Base-by-base conservation (phyloP, 2,888 invertebrate species). In the Halictus ligatus region DNA sequence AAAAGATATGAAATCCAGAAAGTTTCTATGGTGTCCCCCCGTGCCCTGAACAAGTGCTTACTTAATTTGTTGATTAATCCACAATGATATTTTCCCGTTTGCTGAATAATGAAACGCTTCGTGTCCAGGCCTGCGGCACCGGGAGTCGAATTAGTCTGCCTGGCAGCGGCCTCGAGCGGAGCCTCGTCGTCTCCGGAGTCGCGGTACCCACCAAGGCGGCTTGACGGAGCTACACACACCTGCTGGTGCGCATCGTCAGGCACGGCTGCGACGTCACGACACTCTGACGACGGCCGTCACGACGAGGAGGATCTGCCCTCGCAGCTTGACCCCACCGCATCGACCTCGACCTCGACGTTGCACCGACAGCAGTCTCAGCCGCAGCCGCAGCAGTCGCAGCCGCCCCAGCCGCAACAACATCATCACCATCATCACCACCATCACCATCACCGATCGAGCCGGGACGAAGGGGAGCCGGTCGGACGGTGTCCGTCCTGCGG, bases 191-290 rank as follows among this genome's bases (percentile, higher is more conserved):
- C 95, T 95, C 95, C 95, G 94, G 95, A 94, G 94, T 95, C 94
- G 93, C 94, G 92, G 95, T 95, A 92, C 94, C 95, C 91, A 95
- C 95, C 95, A 95, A 95, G 95, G 95, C 95, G 91, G 95, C 95
- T 95, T 95, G 95, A 95, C 95, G 95, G 94, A 95, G 94, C 94
- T 95, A 95, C 94, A 94, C 94, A 92, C 94, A 95, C 94, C 92
- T 95, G 94, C 92, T 95, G 94, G 95, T 95, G 92, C 95, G 95
- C 91, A 95, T 95, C 94, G 93, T 93, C 92, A 94, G 93, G 92
- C 94, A 94, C 92, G 94, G 95, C 92, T 93, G 93, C 94, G 94
- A 95, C 94, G 94, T 95, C 92, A 95, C 95, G 91, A 94, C 94
- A 84, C 94, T 95, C 95, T 95, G 95, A 95, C 95, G 93, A 94